Evolutionary conservation across 2,113 vertebrate genomes (phyloP).

Genomic region (Asarcornis scutulata): DNA sequence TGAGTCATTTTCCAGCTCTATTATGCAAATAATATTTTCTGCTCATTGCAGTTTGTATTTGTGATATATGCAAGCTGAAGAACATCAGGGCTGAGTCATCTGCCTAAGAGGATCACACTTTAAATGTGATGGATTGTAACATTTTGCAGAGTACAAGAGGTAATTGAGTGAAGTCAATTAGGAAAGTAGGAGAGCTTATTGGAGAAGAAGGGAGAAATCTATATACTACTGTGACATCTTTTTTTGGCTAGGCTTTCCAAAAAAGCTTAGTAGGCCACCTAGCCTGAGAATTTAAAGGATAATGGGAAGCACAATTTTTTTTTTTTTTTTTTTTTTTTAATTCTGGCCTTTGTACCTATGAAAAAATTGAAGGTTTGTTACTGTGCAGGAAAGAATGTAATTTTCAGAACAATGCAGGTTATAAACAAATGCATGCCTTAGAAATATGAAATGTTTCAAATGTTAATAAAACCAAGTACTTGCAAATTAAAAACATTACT

Average conservation of each 20-base stretch:
- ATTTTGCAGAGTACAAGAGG: constrained; percentile 42
- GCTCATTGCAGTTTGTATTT: constrained; percentile 15
- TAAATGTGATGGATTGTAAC: constrained; percentile 58
- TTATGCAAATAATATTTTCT: constrained; percentile 55
- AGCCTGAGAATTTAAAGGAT: not conserved
- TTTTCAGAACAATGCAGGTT: not conserved
- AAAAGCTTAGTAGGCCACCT: not conserved
- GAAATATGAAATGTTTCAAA: not conserved
- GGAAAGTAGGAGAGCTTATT: constrained; percentile 44
- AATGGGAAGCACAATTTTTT: not conserved
- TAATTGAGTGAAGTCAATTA: constrained; percentile 62
- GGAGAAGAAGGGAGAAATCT: constrained; percentile 11
- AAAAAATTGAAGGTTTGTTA: not conserved
- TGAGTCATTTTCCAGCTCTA: constrained; percentile 11
- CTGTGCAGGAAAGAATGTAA: not conserved
- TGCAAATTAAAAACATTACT: not conserved
- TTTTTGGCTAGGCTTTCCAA: not conserved
- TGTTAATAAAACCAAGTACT: not conserved
- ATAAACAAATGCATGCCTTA: not conserved
- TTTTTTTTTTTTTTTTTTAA: not conserved
- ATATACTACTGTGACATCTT: not conserved
- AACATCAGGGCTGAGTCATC: constrained; percentile 46
- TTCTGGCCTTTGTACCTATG: not conserved
- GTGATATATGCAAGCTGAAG: not conserved
- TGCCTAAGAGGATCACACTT: constrained; percentile 17